Evolutionary conservation across 2,113 vertebrate species (phyloP), one percentile per base, ranked within the genome.

Genomic region (Ramphastos sulfuratus): DNA sequence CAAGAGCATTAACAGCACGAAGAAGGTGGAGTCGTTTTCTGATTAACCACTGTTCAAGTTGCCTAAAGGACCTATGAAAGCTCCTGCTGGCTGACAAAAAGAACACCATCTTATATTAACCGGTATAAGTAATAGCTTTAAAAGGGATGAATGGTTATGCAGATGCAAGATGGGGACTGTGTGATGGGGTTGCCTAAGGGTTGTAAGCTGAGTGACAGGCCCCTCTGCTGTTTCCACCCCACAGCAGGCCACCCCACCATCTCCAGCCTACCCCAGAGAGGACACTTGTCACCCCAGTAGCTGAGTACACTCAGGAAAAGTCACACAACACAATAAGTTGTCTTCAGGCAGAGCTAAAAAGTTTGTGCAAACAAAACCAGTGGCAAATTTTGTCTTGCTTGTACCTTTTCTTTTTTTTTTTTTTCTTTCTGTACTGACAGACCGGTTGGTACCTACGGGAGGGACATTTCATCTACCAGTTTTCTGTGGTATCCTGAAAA

Each of bases 1-100:
- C 93, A 92, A 85, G 91, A 72, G 91, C 91, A 96, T 96, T 97
- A 97, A 94, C 89, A 89, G 88, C 77, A 77, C 19, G 85, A 90
- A 96, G 82, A 93, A 96, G 96, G 97, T 81, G 94, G 95, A 94
- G 86, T 87, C 42, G 60, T 83, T 93, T 89, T 92, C 90, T 97
- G 96, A 97, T 97, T 97, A 96, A 97, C 97, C 88, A 77, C 93
- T 96, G 83, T 96, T 97, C 97, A 96, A 97, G 90, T 95, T 97
- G 95, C 96, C 96, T 95, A 95, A 92, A 97, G 97, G 94, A 93
- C 92, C 93, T 93, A 91, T 92, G 94, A 96, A 97, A 95, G 92
- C 94, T 97, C 94, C 96, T 95, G 96, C 95, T 95, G 94, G 74
- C 95, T 96, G 92, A 92, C 95, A 95, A 92, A 87, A 84, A 90